Base-by-base conservation (phyloP, 2,888 invertebrate genomes). In the Atethmia centrago region DNA sequence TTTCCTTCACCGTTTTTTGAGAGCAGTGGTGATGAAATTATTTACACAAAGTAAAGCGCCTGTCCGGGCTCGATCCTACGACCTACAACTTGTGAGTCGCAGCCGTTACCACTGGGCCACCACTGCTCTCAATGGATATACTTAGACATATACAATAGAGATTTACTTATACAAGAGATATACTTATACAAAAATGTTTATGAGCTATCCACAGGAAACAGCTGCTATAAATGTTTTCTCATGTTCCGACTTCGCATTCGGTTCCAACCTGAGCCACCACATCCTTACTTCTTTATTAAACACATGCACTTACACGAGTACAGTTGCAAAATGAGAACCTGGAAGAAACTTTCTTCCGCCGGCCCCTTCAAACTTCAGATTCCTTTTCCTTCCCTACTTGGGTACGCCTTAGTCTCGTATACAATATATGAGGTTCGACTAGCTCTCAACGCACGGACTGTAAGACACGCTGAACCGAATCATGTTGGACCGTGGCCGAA, bases 341-440 rank as follows among this genome's bases (percentile, higher is more conserved):
- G n/a, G 16, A 75, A 56, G 49, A 55, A 58, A 49, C 14, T n/a
- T n/a, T n/a, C n/a, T n/a, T n/a, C n/a, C n/a, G 45, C 19, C 14
- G 9, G 47, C 28, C 16, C 12, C 51, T 59, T 47, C 47, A 47
- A 70, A 61, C 53, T 61, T 55, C 7, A 2, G 14, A 47, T 61
- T 40, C 59, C 12, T 49, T 36, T n/a, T 14, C 16, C 10, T 31
- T 31, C 36, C 49, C 36, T 16, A 53, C 51, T 51, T 47, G n/a
- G 45, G 16, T 31, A 70, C 71, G 55, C 40, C 71, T 61, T 70
- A 75, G 19, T 47, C 45, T 7, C 21, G 12, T 31, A 21, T 14
- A 53, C 59, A 78, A 47, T 31, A 53, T 78, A 78, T 21, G 16
- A 28, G 19, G n/a, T 45, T 68, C n/a, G 28, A 36, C 58, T 28